Conservation (phyloP, 2,113 vertebrate genomes). For the Xenus cinereus region DNA sequence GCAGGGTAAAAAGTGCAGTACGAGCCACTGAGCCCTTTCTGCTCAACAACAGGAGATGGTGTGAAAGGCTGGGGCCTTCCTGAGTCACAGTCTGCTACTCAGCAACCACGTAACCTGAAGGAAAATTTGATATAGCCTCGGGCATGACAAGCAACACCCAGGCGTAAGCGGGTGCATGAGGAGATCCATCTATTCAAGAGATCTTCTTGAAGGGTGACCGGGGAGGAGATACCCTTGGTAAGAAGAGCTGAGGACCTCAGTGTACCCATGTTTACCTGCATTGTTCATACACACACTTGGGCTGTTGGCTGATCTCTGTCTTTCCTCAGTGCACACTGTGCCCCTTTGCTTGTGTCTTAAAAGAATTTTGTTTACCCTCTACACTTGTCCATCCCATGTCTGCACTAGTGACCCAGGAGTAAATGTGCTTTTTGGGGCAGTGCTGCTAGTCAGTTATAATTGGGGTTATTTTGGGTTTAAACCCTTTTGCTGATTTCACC, state of each 20-base stretch:
- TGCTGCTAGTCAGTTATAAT: neutral
- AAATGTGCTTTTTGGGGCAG: neutral
- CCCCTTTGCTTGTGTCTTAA: neutral
- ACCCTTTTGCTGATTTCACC: neutral
- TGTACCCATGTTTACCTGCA: fast-evolving
- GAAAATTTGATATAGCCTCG: neutral
- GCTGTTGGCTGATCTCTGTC: neutral
- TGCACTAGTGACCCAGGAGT: neutral
- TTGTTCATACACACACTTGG: fast-evolving
- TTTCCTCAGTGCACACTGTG: neutral
- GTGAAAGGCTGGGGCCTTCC: neutral
- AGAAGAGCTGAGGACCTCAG: neutral
- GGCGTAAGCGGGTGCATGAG: neutral
- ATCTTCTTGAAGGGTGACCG: neutral
- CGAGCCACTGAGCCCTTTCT: neutral
- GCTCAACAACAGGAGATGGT: neutral
- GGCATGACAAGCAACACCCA: neutral
- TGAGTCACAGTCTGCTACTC: neutral
- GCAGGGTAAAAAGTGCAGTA: neutral
- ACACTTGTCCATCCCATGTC: neutral
- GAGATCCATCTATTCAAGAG: neutral
- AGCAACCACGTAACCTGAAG: neutral
- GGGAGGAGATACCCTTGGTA: neutral
- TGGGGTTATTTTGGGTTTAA: neutral
- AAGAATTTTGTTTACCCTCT: neutral